Evolutionary conservation across 2,888 invertebrate species (phyloP).

Genomic region (Ectemnius continuus): DNA sequence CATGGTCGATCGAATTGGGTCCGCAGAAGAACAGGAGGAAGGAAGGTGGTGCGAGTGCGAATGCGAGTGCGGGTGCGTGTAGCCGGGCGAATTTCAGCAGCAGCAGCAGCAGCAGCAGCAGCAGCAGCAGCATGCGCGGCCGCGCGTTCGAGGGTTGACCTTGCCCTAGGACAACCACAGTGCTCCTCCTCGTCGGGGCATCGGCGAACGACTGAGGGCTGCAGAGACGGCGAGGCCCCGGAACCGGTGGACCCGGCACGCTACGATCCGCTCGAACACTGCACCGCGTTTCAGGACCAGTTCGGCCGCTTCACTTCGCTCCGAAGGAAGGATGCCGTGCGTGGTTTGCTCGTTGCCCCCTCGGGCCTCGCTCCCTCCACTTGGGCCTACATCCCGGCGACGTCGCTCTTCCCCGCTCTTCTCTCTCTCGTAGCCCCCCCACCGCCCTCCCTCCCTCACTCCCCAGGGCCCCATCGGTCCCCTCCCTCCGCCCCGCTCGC

Average conservation of each 20-base stretch:
- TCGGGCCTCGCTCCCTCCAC: constrained; percentile 14
- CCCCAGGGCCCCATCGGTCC: background rate
- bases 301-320: constrained; percentile 70
- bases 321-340: constrained; percentile 66
- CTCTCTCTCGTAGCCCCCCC: background rate
- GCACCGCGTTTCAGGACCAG: constrained; percentile 68
- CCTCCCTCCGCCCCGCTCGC: too few relatives aligned
- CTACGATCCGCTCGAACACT: constrained; percentile 61
- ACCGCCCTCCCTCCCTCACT: background rate
- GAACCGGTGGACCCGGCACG: constrained; percentile 65
- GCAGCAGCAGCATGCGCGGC: constrained; percentile 18
- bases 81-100: too few relatives aligned
- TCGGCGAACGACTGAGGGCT: constrained; percentile 75
- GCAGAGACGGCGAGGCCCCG: constrained; percentile 64
- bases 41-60: too few relatives aligned
- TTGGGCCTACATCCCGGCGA: constrained; percentile 31
- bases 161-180: constrained; percentile 54
- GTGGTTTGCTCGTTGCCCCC: constrained; percentile 52
- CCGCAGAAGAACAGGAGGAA: too few relatives aligned
- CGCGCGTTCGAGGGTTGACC: constrained; percentile 30
- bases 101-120: too few relatives aligned
- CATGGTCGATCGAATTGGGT: too few relatives aligned
- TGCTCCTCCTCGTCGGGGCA: constrained; percentile 71
- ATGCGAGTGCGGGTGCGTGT: too few relatives aligned
- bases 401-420: constrained; percentile 29